Conservation (phyloP, 2,888 invertebrate genomes). For the Cryptocheilus praepositus region DNA sequence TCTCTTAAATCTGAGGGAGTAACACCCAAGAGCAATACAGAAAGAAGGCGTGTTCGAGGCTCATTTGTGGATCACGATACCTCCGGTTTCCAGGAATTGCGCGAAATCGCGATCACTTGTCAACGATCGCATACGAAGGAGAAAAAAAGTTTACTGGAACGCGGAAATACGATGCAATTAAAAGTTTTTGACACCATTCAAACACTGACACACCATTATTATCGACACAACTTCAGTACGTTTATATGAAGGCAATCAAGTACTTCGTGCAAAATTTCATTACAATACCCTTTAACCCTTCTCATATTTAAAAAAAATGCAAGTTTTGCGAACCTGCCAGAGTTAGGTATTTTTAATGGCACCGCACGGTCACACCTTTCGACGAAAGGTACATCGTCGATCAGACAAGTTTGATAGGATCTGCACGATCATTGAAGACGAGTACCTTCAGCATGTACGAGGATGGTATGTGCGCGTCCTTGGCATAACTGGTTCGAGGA, state of each 20-base stretch:
- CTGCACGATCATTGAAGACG: conserved; percentile 7
- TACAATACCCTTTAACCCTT: no score
- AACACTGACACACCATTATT: no score
- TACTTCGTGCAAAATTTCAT: no score
- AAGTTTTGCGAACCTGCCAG: no score
- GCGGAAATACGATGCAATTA: no score
- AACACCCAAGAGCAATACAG: conserved; percentile 24
- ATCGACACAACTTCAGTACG: no score
- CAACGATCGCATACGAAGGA: neutral
- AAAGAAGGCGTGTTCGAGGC: conserved; percentile 43
- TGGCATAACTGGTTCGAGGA: conserved; percentile 55
- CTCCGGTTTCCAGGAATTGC: conserved; percentile 30
- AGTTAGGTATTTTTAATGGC: neutral
- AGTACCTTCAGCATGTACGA: conserved; percentile 16
- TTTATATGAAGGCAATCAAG: no score
- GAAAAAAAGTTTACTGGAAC: neutral
- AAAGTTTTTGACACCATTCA: no score
- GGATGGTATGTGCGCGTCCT: conserved; percentile 47
- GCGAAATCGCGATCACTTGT: conserved; percentile 16
- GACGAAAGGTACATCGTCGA: conserved; percentile 19
- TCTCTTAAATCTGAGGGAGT: conserved; percentile 11
- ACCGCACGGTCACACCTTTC: conserved; percentile 21
- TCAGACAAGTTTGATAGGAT: conserved; percentile 18
- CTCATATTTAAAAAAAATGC: no score
- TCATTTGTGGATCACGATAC: conserved; percentile 37